Evolutionary conservation across 1,140 invertebrate species (phyloP).

Genomic region (Hyposmocoma kahamanoa): DNA sequence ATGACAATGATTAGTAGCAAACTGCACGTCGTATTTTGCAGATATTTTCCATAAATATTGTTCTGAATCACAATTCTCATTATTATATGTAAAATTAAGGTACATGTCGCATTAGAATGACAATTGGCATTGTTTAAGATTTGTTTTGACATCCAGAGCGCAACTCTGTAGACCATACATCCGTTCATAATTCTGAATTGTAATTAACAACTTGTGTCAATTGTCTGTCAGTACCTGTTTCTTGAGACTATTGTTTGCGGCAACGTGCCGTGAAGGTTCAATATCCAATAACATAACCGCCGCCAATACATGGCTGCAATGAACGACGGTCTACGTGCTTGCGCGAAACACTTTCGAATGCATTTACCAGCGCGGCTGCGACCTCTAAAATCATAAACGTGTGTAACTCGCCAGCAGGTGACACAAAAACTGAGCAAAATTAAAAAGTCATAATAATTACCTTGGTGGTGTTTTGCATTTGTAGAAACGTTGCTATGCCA

Average conservation of each 20-base stretch:
- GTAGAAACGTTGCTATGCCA: slow-evolving; percentile 94
- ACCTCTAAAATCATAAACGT: slow-evolving; percentile 59
- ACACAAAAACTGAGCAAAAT: slow-evolving; percentile 22
- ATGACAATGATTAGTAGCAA: no score
- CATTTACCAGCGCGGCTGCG: slow-evolving; percentile 38
- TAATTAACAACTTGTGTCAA: slow-evolving; percentile 30
- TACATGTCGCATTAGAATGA: no score
- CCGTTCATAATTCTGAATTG: slow-evolving; percentile 36
- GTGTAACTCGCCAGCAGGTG: slow-evolving; percentile 25
- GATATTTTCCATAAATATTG: no score
- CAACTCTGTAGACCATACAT: slow-evolving; percentile 13
- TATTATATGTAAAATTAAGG: no score
- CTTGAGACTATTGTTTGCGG: slow-evolving; percentile 20
- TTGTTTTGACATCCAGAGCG: slow-evolving; percentile 12
- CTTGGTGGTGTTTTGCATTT: slow-evolving; percentile 81
- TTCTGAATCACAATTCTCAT: no score
- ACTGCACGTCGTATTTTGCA: no score
- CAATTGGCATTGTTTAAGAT: slow-evolving; percentile 26
- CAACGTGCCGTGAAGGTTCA: slow-evolving; percentile 30
- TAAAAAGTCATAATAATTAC: slow-evolving; percentile 32
- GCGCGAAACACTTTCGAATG: slow-evolving; percentile 49
- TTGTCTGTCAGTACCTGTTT: slow-evolving; percentile 24
- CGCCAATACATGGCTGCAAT: slow-evolving; percentile 27
- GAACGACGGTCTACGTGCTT: slow-evolving; percentile 35
- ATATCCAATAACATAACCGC: slow-evolving; percentile 16